Base-by-base conservation (phyloP, 1,140 invertebrate genomes). In the Asobara japonica region DNA sequence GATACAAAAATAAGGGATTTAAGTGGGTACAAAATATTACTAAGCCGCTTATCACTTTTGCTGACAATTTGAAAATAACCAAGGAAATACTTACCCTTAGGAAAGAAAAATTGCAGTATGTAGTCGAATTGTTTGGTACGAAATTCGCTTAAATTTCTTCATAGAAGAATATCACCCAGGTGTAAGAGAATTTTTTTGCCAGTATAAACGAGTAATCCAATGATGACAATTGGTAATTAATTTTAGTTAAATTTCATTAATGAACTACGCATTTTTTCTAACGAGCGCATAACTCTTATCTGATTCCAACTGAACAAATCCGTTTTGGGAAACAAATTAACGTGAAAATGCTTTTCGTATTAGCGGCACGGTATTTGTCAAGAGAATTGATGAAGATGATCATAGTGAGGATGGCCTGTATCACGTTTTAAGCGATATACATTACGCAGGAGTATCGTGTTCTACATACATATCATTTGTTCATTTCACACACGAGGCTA, bases 1-100 rank as follows among this genome's bases (percentile, higher is more conserved):
- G 65, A 75, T 75, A 75, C 60, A 75, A 75, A 75, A 75, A 75
- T 75, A 75, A 72, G 56, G 74, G 70, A 69, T 70, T 69, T 64
- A 51, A 61, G 69, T 66, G 71, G 45, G 48, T 51, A 66, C 60
- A 69, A 69, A n/a, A n/a, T n/a, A n/a, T 66, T 69, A 30, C 70
- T 60, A 30, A 75, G 66, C 66, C 65, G 71, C 72, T 38, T 70
- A 72, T 71, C 74, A 72, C 74, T 72, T 69, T 71, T 31, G 20
- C 61, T 65, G 69, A 45, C 36, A 64, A 71, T 71, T 45, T 60
- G 51, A 51, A 61, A 48, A 71, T 65, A 71, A 71, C 65, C 1
- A 45, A 16, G 13, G 41, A n/a, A 38, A 38, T 38, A 45, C n/a
- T n/a, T n/a, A 45, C 41, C 38, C 41, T 45, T 16, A 4, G 41